Evolutionary conservation across 2,888 invertebrate genomes (phyloP).

Genomic region (Agrochola lota): DNA sequence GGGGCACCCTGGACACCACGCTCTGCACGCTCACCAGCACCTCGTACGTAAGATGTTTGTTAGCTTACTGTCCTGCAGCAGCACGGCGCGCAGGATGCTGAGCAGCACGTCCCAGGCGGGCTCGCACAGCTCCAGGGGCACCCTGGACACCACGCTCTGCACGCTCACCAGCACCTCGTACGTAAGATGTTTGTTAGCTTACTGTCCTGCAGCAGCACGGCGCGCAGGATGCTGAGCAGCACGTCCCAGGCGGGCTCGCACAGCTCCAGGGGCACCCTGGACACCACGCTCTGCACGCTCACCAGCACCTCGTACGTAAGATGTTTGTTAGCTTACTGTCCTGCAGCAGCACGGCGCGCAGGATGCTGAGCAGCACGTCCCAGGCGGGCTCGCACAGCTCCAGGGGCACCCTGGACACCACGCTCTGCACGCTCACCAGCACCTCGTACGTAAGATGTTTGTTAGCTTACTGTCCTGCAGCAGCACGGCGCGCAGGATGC

Average conservation of each 20-base stretch:
- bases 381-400: constrained; percentile 95
- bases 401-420: constrained; percentile 94
- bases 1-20: constrained; percentile 94
- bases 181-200: constrained; percentile 77
- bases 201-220: constrained; percentile 91
- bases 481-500: constrained; percentile 93
- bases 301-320: constrained; percentile 95
- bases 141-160: constrained; percentile 94
- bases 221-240: constrained; percentile 92
- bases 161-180: constrained; percentile 96
- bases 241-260: constrained; percentile 96
- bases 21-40: constrained; percentile 95
- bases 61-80: constrained; percentile 88
- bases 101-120: constrained; percentile 95
- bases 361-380: constrained; percentile 93
- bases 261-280: constrained; percentile 94
- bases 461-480: constrained; percentile 85
- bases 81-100: constrained; percentile 92
- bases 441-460: constrained; percentile 93
- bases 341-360: constrained; percentile 92
- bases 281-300: constrained; percentile 94
- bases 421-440: constrained; percentile 94
- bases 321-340: constrained; percentile 72
- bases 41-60: constrained; percentile 92
- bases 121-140: constrained; percentile 93